Percentiles rank a stretch among this genome's conserved stretches.
Evolutionary conservation across 1,140 invertebrate genomes (phyloP).

Genomic region (Pogonus chalceus): DNA sequence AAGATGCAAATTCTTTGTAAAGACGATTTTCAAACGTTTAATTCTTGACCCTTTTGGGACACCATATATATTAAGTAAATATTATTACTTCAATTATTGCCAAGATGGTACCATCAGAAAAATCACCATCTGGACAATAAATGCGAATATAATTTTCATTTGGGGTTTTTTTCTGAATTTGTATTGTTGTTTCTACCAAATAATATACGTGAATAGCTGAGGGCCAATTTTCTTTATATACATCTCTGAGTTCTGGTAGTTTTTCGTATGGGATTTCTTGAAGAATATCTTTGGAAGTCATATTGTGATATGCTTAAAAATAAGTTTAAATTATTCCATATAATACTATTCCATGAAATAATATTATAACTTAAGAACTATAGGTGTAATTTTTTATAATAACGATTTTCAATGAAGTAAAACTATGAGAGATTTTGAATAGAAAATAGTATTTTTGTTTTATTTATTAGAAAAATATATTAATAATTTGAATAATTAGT

Average conservation of each 20-base stretch:
- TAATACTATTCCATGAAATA: too few relatives aligned
- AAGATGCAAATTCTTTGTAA: not conserved
- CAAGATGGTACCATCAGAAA: slow-evolving; percentile 16
- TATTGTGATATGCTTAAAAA: too few relatives aligned
- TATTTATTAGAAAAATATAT: too few relatives aligned
- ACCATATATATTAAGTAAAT: not conserved
- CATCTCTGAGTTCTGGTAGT: slow-evolving; percentile 14
- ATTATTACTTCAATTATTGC: not conserved
- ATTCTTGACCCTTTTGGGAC: too few relatives aligned
- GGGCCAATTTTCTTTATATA: slow-evolving; percentile 17
- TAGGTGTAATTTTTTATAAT: too few relatives aligned
- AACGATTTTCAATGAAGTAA: too few relatives aligned
- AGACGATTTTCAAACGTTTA: not conserved
- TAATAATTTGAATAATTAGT: too few relatives aligned
- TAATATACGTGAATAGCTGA: slow-evolving; percentile 17
- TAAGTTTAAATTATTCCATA: too few relatives aligned
- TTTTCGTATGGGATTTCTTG: slow-evolving; percentile 8
- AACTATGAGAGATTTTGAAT: too few relatives aligned
- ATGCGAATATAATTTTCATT: slow-evolving; percentile 4
- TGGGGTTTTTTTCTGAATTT: slow-evolving; percentile 14
- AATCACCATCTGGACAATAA: slow-evolving; percentile 15
- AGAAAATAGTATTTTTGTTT: too few relatives aligned
- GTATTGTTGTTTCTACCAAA: slow-evolving; percentile 17
- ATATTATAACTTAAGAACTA: too few relatives aligned
- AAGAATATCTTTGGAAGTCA: slow-evolving; percentile 11